A percentile compares a stretch with the other conserved stretches of the same genome.
These are phyloP conservation scores for Crenuchus spilurus DNA, from an alignment of 2,797 vertebrate species.

Conservation along the genomic window DNA sequence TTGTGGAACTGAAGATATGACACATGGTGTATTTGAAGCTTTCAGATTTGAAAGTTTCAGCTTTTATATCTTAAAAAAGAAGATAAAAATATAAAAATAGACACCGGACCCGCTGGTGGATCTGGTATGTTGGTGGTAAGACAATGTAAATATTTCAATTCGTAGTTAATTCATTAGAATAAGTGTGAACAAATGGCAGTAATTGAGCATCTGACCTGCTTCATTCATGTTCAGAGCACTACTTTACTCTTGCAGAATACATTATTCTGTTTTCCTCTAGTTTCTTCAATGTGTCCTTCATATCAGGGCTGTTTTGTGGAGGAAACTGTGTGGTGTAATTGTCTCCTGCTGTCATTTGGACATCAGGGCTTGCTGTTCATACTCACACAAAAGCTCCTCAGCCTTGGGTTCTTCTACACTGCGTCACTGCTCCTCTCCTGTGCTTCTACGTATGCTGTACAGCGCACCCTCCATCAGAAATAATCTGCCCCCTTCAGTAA, in stretches of 20 bases:
- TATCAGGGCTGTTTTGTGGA: not conserved
- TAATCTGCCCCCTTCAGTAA: too few species aligned
- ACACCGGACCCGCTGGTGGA: too few species aligned
- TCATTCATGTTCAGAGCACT: not conserved
- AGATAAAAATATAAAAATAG: too few species aligned
- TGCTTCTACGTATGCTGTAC: too few species aligned
- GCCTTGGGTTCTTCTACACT: constrained; percentile 26
- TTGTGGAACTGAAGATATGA: too few species aligned
- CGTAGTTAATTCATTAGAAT: too few species aligned
- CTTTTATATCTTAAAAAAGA: too few species aligned
- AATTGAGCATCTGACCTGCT: not conserved
- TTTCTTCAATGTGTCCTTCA: constrained; percentile 2
- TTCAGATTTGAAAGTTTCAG: too few species aligned
- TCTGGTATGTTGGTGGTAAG: too few species aligned
- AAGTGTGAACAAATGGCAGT: too few species aligned
- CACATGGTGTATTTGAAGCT: too few species aligned
- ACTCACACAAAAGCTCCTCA: constrained; percentile 32
- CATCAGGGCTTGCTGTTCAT: constrained; percentile 3
- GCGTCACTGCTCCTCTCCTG: not conserved
- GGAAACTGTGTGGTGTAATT: not conserved
- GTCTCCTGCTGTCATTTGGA: not conserved
- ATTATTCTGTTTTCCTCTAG: not conserved
- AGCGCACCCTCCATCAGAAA: not conserved
- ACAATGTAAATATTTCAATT: too few species aligned
- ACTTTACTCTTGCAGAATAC: not conserved